phyloP scores from a whole-genome alignment of 2,113 vertebrate genomes.

The Nansenia antarctica region DNA sequence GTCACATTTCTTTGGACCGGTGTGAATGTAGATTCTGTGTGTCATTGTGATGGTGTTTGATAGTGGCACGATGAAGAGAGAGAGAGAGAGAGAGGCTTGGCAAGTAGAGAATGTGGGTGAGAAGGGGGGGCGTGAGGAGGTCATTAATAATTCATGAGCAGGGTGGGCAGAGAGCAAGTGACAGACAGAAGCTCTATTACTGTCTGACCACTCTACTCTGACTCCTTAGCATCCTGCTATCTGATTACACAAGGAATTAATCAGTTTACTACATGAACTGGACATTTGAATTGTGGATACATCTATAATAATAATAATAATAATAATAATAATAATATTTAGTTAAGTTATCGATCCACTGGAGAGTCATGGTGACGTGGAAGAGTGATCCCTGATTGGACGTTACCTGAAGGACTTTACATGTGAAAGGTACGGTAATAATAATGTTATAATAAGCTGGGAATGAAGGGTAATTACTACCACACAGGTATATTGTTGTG shows the following conservation, averaged over 20 bases:
- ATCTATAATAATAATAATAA: too few relatives aligned
- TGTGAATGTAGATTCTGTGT: too few relatives aligned
- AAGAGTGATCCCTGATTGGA: constrained; percentile 52
- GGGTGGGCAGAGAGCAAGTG: constrained; percentile 63
- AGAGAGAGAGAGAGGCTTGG: not conserved
- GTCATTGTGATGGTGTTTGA: too few relatives aligned
- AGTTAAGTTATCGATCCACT: constrained; percentile 34
- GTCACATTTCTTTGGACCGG: too few relatives aligned
- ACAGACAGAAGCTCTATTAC: constrained; percentile 61
- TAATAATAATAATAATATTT: too few relatives aligned
- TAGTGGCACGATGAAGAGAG: too few relatives aligned
- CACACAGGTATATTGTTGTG: too few relatives aligned
- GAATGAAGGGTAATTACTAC: too few relatives aligned
- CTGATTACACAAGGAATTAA: constrained; percentile 39
- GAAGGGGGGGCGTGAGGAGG: constrained; percentile 54
- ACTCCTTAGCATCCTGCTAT: constrained; percentile 49
- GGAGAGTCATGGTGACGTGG: constrained; percentile 34
- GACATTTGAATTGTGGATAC: constrained; percentile 26
- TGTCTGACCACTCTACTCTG: constrained; percentile 54
- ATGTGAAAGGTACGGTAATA: not conserved
- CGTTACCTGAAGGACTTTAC: constrained; percentile 43
- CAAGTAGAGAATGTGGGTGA: constrained; percentile 49
- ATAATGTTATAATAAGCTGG: too few relatives aligned
- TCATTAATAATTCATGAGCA: constrained; percentile 71
- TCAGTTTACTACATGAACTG: constrained; percentile 33